These are phyloP conservation scores for Proisotoma minuta DNA, from an alignment of 2,888 invertebrate genomes.

Conservation along the genomic window DNA sequence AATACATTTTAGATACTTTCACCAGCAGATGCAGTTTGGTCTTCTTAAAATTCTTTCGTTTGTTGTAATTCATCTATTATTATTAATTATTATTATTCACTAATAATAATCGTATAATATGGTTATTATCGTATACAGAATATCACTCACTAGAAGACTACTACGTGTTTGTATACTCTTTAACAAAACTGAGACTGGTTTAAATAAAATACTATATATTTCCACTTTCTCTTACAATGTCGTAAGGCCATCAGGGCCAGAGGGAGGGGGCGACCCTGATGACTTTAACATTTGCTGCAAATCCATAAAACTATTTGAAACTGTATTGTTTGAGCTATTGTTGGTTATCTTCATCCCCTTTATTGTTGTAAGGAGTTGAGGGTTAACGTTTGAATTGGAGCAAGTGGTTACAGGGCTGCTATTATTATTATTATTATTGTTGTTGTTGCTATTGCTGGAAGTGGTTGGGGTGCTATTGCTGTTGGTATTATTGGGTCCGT, in stretches of 20 bases:
- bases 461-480: conserved; percentile 10
- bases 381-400: conserved; percentile 13
- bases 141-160: conserved; percentile 21
- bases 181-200: background rate
- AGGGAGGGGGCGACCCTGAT: background rate
- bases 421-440: no score
- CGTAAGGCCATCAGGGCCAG: conserved; percentile 1
- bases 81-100: conserved; percentile 24
- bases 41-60: background rate
- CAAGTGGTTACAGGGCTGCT: conserved; percentile 55
- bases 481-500: background rate
- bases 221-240: background rate
- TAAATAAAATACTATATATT: background rate
- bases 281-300: conserved; percentile 2
- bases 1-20: background rate
- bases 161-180: conserved; percentile 3
- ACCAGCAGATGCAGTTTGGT: background rate
- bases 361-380: conserved; percentile 24
- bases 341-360: background rate
- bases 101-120: background rate
- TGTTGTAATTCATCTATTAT: background rate
- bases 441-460: conserved; percentile 53
- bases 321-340: background rate
- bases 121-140: conserved; percentile 15
- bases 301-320: background rate